Base-by-base conservation (phyloP, 1,140 invertebrate genomes). In the Psix sp. region DNA sequence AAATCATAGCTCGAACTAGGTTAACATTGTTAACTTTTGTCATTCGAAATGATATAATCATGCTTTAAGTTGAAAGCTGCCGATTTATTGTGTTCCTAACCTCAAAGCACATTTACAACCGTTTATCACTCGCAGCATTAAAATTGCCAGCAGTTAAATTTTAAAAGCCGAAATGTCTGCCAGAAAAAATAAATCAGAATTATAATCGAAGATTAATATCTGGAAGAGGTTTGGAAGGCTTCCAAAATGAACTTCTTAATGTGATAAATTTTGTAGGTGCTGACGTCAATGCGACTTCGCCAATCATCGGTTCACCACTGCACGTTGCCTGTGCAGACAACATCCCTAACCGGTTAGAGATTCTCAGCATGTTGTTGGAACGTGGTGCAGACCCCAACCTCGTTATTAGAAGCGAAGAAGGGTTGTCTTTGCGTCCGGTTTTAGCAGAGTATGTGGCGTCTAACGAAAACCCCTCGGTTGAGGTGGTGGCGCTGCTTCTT, bases 311-410 rank as follows among this genome's bases (percentile, higher is more conserved):
- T 5, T 93, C 94, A 0, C 92, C 95, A 0, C 88, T 97, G 5
- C 95, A 96, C 84, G 93, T 96, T 4, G 95, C 94, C 0, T 94
- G 94, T 80, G 93, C 94, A 0, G 94, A 96, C 77, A 93, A 92
- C 57, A 93, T 96, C 42, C 88, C 90, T 1, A 93, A 95, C 73
- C 89, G 92, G 62, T 86, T 91, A 71, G 89, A 92, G 82, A 92
- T 92, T 15, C 82, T 92, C 42, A 91, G 26, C 60, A 90, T 94
- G 86, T 85, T 96, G 26, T 83, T 96, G 52, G 90, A 91, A 63
- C 88, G 90, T 21, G 93, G 93, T 15, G 94, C 93, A 0, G 92
- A 95, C 81, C 94, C 94, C 0, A 96, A 95, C 80, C 83, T 92
- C 18, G 91, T 93, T 56, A 92, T 94, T 10, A 91, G 91, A 60